Conservation (phyloP, 1,140 invertebrate species). For the Pseudomyrmex gracilis region DNA sequence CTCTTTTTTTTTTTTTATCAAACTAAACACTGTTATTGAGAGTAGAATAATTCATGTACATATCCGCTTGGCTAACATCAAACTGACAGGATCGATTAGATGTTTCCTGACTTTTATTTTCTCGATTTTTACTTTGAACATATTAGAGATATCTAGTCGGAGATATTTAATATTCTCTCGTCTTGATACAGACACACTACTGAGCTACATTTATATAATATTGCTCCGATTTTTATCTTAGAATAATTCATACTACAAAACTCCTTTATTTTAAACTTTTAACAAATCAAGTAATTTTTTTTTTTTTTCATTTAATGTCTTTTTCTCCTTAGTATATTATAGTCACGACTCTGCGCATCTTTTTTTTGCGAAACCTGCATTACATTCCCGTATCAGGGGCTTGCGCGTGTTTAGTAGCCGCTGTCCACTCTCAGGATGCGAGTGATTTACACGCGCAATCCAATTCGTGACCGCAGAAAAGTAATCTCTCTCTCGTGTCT, state of each 20-base stretch:
- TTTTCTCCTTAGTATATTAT: neutral
- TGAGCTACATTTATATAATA: conserved; percentile 7
- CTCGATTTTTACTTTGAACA: conserved; percentile 4
- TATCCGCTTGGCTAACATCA: conserved; percentile 37
- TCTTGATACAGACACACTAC: neutral
- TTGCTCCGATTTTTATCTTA: conserved; percentile 3
- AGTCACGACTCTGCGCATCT: neutral
- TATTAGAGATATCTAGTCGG: neutral
- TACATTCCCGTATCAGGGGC: neutral
- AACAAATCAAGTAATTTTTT: neutral
- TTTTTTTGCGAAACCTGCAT: neutral
- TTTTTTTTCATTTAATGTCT: neutral
- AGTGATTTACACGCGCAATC: conserved; percentile 42
- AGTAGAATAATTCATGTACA: conserved; percentile 26
- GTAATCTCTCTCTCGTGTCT: conserved; percentile 44
- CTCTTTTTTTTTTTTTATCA: neutral
- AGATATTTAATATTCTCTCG: conserved; percentile 30
- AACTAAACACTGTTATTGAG: conserved; percentile 40
- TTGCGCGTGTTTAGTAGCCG: conserved; percentile 2
- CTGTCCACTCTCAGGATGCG: conserved; percentile 6
- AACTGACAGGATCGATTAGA: conserved; percentile 31
- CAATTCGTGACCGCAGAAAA: conserved; percentile 38
- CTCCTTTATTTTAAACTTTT: neutral
- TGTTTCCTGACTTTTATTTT: neutral
- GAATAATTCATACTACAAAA: neutral